A percentile compares a stretch with the other conserved stretches of the same genome.
These are phyloP conservation scores for Dicrurus megarhynchus DNA, from an alignment of 2,113 vertebrate species.

Conservation along the genomic window DNA sequence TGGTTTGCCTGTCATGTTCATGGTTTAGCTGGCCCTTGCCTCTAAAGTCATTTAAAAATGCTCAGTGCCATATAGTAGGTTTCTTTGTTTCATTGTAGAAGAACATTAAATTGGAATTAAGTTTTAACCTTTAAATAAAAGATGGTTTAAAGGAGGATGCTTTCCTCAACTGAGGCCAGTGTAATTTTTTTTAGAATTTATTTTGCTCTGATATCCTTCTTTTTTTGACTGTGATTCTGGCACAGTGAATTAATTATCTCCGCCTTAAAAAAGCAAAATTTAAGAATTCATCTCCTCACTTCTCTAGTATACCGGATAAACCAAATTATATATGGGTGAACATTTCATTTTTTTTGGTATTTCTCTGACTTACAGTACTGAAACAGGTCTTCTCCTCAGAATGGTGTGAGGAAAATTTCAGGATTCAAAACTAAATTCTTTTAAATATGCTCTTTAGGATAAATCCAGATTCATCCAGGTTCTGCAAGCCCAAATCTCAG, in stretches of 20 bases:
- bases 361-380: neutral
- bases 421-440: neutral
- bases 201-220: neutral
- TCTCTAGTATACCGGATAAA: neutral
- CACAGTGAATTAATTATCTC: neutral
- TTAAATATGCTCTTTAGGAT: neutral
- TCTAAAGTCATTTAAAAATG: neutral
- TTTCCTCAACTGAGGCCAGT: neutral
- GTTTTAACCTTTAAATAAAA: neutral
- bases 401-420: neutral
- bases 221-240: neutral
- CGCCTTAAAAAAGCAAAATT: neutral
- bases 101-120: neutral
- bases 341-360: neutral
- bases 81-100: neutral
- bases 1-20: neutral
- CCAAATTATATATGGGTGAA: neutral
- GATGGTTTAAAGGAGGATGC: fast-evolving
- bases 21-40: neutral
- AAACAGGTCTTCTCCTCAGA: neutral
- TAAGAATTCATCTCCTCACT: neutral
- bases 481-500: neutral
- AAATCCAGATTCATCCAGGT: neutral
- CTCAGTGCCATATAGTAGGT: fast-evolving
- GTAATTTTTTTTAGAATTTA: neutral